A percentile compares a stretch with the other conserved stretches of the same genome.
phyloP scores from a whole-genome alignment of 2,888 invertebrate genomes.

The Lamproptera curius region DNA sequence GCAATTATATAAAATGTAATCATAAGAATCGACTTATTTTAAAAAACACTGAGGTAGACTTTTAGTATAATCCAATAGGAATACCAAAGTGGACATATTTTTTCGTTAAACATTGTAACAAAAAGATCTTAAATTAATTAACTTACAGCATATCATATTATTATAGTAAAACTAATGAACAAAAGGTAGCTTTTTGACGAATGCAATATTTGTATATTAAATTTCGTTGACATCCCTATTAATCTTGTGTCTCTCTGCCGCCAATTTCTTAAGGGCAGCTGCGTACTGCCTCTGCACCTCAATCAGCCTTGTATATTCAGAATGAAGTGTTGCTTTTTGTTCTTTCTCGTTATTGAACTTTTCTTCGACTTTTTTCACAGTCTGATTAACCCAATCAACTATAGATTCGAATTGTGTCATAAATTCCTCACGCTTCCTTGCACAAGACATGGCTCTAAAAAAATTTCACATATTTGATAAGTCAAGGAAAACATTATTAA shows the following conservation, averaged over 20 bases:
- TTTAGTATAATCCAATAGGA: constrained; percentile 6
- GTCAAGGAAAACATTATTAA: background rate
- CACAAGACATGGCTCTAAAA: constrained; percentile 88
- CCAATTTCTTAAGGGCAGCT: constrained; percentile 60
- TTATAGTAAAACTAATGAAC: background rate
- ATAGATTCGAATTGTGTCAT: constrained; percentile 93
- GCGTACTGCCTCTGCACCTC: constrained; percentile 70
- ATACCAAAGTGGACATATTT: constrained; percentile 14
- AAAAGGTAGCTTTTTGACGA: background rate
- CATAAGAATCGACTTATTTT: constrained; percentile 5
- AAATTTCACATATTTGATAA: constrained; percentile 1
- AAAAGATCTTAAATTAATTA: background rate
- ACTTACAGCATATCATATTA: background rate
- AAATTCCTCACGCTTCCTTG: constrained; percentile 91
- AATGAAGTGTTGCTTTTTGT: constrained; percentile 50
- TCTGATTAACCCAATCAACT: constrained; percentile 92
- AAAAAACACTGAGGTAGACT: constrained; percentile 19
- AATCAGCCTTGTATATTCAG: constrained; percentile 60
- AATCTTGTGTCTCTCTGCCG: constrained; percentile 53
- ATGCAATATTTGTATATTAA: background rate
- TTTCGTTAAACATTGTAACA: constrained; percentile 5
- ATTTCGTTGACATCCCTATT: constrained; percentile 26
- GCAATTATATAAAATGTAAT: background rate
- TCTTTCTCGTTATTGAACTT: constrained; percentile 67
- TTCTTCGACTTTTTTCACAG: constrained; percentile 85